phyloP scores from a whole-genome alignment of 2,113 vertebrate genomes.

The Hiodon tergisus region DNA sequence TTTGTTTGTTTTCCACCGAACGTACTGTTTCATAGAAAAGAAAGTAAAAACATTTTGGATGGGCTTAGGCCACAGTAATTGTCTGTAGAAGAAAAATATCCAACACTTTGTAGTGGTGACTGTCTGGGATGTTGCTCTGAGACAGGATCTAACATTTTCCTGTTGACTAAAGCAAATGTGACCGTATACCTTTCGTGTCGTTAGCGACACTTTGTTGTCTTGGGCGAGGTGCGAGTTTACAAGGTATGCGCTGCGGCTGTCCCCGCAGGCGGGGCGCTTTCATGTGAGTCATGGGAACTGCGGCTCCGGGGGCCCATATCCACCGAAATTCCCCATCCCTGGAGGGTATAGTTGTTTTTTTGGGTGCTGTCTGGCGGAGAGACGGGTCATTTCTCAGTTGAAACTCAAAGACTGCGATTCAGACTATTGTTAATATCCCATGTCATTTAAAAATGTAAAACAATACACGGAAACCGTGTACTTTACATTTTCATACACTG shows the following conservation, averaged over 20 bases:
- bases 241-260: slow-evolving; percentile 20
- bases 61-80: too few relatives aligned
- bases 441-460: too few relatives aligned
- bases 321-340: neutral
- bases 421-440: too few relatives aligned
- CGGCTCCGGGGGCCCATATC: neutral
- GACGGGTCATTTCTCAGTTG: too few relatives aligned
- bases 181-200: slow-evolving; percentile 26
- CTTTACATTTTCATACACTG: too few relatives aligned
- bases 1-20: too few relatives aligned
- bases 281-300: slow-evolving; percentile 14
- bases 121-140: neutral
- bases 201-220: slow-evolving; percentile 37
- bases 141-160: slow-evolving; percentile 15
- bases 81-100: neutral
- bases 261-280: neutral
- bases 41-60: too few relatives aligned
- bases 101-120: neutral
- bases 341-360: neutral
- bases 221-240: slow-evolving; percentile 24
- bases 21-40: too few relatives aligned
- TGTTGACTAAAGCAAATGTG: slow-evolving; percentile 27
- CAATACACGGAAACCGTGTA: too few relatives aligned
- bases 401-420: too few relatives aligned
- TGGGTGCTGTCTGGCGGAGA: too few relatives aligned